Percentiles rank a stretch among this genome's conserved stretches.
Evolutionary conservation across 2,113 vertebrate species (phyloP).

Genomic region (Paramisgurnus dabryanus): DNA sequence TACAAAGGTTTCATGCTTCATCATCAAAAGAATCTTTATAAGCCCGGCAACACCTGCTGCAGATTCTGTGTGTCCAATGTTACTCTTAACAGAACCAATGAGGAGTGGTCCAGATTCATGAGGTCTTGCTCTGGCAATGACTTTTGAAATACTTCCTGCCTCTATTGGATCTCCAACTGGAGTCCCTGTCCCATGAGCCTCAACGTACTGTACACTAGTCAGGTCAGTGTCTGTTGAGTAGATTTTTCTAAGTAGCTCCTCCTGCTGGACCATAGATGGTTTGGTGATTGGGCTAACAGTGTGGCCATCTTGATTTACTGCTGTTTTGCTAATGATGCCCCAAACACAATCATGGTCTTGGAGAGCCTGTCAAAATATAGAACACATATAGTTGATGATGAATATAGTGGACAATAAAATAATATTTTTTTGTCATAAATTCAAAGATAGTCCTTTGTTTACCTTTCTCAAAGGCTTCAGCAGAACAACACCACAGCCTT

Average conservation of each 20-base stretch:
- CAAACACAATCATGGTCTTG: constrained; percentile 80
- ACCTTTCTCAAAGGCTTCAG: constrained; percentile 82
- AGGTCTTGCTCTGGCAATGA: constrained; percentile 73
- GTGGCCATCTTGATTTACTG: constrained; percentile 83
- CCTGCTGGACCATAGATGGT: constrained; percentile 79
- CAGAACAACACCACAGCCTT: constrained; percentile 84
- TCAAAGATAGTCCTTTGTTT: not conserved
- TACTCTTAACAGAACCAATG: constrained; percentile 87
- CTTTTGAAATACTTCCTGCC: constrained; percentile 76
- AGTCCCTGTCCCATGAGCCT: constrained; percentile 86
- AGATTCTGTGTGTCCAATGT: constrained; percentile 86
- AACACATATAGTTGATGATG: not conserved
- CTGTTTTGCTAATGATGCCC: constrained; percentile 80
- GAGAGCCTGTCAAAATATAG: constrained; percentile 54
- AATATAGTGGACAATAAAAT: no score
- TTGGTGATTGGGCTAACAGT: constrained; percentile 79
- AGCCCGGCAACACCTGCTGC: constrained; percentile 82
- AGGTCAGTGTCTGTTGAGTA: constrained; percentile 74
- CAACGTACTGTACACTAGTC: constrained; percentile 79
- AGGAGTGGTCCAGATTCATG: constrained; percentile 61
- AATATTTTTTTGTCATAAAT: no score
- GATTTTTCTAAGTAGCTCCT: constrained; percentile 77
- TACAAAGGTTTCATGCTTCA: constrained; percentile 80
- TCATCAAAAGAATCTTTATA: constrained; percentile 91
- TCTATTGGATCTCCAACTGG: constrained; percentile 79